Evolutionary conservation across 2,888 invertebrate species (phyloP).

Genomic region (Cheilosia variabilis): DNA sequence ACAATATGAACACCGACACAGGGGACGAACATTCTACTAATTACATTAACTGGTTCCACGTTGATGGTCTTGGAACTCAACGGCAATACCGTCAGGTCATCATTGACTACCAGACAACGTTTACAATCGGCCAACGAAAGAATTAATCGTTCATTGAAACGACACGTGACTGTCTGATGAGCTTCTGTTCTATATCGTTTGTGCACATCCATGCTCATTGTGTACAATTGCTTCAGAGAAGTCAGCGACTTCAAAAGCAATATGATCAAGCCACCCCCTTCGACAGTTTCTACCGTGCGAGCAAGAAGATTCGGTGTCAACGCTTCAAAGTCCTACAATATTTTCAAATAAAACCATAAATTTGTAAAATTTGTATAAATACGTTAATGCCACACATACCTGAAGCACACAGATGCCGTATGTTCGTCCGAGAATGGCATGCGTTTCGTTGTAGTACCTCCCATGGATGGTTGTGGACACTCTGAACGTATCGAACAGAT

Average conservation of each 20-base stretch:
- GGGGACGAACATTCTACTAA: slow-evolving; percentile 5
- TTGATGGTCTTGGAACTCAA: slow-evolving; percentile 94
- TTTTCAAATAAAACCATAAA: background rate
- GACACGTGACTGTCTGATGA: slow-evolving; percentile 94
- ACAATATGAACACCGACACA: background rate
- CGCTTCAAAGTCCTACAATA: slow-evolving; percentile 94
- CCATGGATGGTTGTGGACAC: slow-evolving; percentile 98
- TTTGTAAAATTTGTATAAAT: background rate
- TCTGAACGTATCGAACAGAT: slow-evolving; percentile 97
- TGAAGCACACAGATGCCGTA: slow-evolving; percentile 98
- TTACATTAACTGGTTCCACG: slow-evolving; percentile 88
- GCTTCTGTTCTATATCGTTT: slow-evolving; percentile 96
- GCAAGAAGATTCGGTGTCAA: slow-evolving; percentile 98
- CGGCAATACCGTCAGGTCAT: slow-evolving; percentile 95
- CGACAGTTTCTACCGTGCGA: slow-evolving; percentile 98
- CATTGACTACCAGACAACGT: slow-evolving; percentile 96
- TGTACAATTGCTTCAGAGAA: slow-evolving; percentile 96
- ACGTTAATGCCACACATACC: slow-evolving; percentile 81
- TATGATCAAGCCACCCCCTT: slow-evolving; percentile 97
- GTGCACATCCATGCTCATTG: slow-evolving; percentile 99
- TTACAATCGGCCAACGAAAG: slow-evolving; percentile 94
- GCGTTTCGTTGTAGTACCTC: slow-evolving; percentile 98
- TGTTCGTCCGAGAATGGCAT: slow-evolving; percentile 98
- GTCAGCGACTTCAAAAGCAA: slow-evolving; percentile 93
- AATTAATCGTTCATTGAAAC: slow-evolving; percentile 98